Percentiles rank a stretch among this genome's conserved stretches.
phyloP scores from a whole-genome alignment of 2,888 invertebrate genomes.

The Ariolimax columbianus region DNA sequence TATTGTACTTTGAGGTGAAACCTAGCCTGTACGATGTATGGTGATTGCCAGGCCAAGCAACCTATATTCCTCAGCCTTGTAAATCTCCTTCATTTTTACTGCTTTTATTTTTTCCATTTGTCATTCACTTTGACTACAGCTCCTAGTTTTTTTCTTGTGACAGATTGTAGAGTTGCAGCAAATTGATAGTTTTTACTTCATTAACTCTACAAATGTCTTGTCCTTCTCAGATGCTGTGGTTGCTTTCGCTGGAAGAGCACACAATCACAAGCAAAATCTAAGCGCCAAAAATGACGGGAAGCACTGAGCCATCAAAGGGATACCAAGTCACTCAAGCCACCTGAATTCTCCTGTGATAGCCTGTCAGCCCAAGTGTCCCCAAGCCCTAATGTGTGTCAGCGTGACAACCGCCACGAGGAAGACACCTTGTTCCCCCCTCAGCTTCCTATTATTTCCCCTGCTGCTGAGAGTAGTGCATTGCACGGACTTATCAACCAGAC shows the following conservation, averaged over 20 bases:
- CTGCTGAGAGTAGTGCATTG: slow-evolving; percentile 19
- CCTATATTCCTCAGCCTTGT: no score
- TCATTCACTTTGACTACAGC: no score
- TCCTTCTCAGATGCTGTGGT: slow-evolving; percentile 68
- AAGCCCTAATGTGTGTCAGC: slow-evolving; percentile 12
- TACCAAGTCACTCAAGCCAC: slow-evolving; percentile 60
- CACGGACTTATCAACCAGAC: slow-evolving; percentile 58
- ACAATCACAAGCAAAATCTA: slow-evolving; percentile 62
- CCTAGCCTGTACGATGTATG: no score
- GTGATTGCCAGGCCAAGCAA: no score
- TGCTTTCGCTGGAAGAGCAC: slow-evolving; percentile 69
- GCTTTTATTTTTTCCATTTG: no score
- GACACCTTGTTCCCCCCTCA: slow-evolving; percentile 25
- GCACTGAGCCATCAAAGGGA: slow-evolving; percentile 69
- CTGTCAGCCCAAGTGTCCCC: slow-evolving; percentile 4
- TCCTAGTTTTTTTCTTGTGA: no score
- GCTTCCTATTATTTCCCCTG: slow-evolving; percentile 24
- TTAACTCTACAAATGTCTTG: slow-evolving; percentile 34
- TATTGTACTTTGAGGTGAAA: no score
- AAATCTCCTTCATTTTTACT: no score
- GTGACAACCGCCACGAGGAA: slow-evolving; percentile 16
- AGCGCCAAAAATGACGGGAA: slow-evolving; percentile 73
- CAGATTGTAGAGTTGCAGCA: no score
- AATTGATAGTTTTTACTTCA: slow-evolving; percentile 30
- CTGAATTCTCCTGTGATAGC: slow-evolving; percentile 52